Conservation (phyloP, 64 coral and sea anemone genomes). For the Montipora sp. region DNA sequence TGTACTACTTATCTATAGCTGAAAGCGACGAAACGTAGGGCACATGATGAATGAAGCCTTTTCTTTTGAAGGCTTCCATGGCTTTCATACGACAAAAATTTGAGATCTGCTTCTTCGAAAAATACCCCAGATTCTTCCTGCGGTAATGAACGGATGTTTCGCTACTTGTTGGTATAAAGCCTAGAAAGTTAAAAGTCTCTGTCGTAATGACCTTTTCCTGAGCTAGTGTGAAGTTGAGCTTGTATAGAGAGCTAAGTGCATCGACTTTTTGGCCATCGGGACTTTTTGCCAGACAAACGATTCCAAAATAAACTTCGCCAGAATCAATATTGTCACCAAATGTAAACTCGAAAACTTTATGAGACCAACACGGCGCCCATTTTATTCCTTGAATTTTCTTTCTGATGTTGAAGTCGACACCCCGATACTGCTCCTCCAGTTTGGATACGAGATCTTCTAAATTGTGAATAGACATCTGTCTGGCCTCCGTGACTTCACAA, state of each 20-base stretch:
- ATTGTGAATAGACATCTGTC: conserved; percentile 37
- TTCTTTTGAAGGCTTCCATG: conserved; percentile 64
- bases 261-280: conserved; percentile 72
- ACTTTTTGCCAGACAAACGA: conserved; percentile 75
- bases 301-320: conserved; percentile 73
- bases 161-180: conserved; percentile 54
- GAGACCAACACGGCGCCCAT: conserved; percentile 61
- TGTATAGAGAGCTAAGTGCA: conserved; percentile 75
- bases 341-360: conserved; percentile 70
- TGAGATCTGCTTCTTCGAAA: conserved; percentile 68
- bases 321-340: conserved; percentile 65
- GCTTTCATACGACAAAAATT: conserved; percentile 80
- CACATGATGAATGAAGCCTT: conserved; percentile 53
- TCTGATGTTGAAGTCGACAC: conserved; percentile 65
- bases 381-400: conserved; percentile 46
- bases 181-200: conserved; percentile 57
- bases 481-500: conserved; percentile 72
- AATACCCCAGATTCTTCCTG: conserved; percentile 33
- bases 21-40: conserved; percentile 55
- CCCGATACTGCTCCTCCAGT: conserved; percentile 50
- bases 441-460: conserved; percentile 44
- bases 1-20: conserved; percentile 37
- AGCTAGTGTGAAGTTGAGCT: conserved; percentile 72
- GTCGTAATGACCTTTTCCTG: conserved; percentile 38
- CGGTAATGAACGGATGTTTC: conserved; percentile 42